Evolutionary conservation across 2,888 invertebrate species (phyloP), one percentile per base, ranked within the genome.

Genomic region (Tethea ocularis): DNA sequence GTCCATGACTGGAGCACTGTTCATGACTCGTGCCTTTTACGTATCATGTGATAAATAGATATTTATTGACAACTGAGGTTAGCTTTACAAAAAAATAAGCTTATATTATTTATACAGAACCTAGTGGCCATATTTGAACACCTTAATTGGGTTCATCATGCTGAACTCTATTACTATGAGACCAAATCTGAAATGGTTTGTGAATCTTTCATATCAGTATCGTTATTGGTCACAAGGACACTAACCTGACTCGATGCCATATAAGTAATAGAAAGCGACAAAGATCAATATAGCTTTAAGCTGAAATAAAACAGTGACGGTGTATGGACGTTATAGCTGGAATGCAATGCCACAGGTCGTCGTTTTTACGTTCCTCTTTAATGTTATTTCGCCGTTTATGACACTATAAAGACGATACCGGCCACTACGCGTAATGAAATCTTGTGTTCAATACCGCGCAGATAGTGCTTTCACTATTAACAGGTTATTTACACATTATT

Each of bases 351-450:
- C 88, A 91, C 90, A 91, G 91, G 91, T 92, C 91, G 90, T 82
- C 85, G 86, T 91, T 89, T 92, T 90, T 90, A 91, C 80, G 82
- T 74, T 80, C 86, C 78, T 78, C 84, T 84, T 89, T 91, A 91
- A 90, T 91, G 91, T 89, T 92, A 91, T 90, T 91, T 89, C 84
- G 83, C 71, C 88, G 86, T 93, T 92, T 92, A 93, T 91, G 90
- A 88, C 88, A 90, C 91, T 83, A 91, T 93, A 92, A 93, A 92
- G 88, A 81, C 88, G 88, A 89, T 89, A 87, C 87, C 83, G 86
- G 86, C 90, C 92, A 91, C 92, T 93, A 91, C 89, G 88, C 86
- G 91, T 93, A 93, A 93, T 93, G 92, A 93, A 93, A 93, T 91
- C 89, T 88, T 86, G 82, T 85, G 88, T 88, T 91, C 90, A 85